Evolutionary conservation across 2,888 invertebrate species (phyloP).

Genomic region (Philopedon plagiatum): DNA sequence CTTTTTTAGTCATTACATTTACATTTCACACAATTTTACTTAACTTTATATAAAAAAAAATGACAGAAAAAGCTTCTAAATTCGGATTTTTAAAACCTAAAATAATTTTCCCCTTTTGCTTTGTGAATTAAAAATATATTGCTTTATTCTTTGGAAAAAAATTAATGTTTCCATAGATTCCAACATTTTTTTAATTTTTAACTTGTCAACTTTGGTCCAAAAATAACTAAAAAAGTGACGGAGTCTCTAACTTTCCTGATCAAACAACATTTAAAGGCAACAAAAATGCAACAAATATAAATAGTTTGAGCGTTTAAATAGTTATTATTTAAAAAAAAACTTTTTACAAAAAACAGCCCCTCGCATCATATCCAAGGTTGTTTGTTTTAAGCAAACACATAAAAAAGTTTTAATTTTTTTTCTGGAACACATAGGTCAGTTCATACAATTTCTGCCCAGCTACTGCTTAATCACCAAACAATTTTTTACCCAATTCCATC

Average conservation of each 20-base stretch:
- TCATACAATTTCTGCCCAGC: not conserved
- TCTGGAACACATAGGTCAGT: not conserved
- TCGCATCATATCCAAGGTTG: not conserved
- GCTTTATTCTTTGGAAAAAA: too few relatives aligned
- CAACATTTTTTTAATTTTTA: too few relatives aligned
- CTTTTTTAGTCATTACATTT: not conserved
- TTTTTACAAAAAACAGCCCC: constrained; percentile 21
- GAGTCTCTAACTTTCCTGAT: not conserved
- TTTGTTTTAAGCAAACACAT: not conserved
- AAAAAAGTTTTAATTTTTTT: not conserved
- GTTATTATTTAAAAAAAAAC: not conserved
- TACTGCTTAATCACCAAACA: constrained; percentile 83
- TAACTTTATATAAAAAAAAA: too few relatives aligned
- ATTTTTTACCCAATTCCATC: constrained; percentile 90
- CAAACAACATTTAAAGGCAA: not conserved
- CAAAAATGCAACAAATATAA: constrained; percentile 23
- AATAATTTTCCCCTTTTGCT: too few relatives aligned
- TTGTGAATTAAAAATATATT: too few relatives aligned
- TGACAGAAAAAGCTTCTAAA: too few relatives aligned
- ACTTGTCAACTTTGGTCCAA: too few relatives aligned
- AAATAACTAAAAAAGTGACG: not conserved
- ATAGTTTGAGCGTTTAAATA: constrained; percentile 5
- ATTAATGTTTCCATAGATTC: too few relatives aligned
- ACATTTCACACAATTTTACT: not conserved
- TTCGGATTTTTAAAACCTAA: too few relatives aligned